Percentiles rank a stretch among this genome's conserved stretches.
phyloP scores from a whole-genome alignment of 2,888 invertebrate species.

The Ophioninae sp. region DNA sequence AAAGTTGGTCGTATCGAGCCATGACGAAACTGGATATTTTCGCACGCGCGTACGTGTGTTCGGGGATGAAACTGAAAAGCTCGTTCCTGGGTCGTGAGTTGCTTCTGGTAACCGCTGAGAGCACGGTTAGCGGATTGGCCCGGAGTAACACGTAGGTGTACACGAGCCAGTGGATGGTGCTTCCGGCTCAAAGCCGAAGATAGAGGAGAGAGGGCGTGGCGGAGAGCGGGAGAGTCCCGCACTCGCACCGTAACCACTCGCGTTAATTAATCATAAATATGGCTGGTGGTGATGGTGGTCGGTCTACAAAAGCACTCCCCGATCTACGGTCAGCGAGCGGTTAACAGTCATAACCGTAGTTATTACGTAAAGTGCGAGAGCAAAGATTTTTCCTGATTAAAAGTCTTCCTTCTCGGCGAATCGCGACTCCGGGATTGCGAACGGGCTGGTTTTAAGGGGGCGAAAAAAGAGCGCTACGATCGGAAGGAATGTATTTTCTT shows the following conservation, averaged over 20 bases:
- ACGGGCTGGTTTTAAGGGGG: no score
- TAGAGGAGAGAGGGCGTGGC: slow-evolving; percentile 25
- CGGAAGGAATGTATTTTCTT: no score
- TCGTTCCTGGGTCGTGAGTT: slow-evolving; percentile 17
- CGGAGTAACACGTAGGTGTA: slow-evolving; percentile 18
- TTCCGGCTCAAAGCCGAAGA: slow-evolving; percentile 5
- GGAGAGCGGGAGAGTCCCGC: slow-evolving; percentile 11
- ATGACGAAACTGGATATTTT: slow-evolving; percentile 29
- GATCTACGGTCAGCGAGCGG: slow-evolving; percentile 31
- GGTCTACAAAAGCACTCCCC: slow-evolving; percentile 1
- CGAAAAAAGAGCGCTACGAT: no score
- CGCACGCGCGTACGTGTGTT: not conserved
- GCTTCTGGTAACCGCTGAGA: slow-evolving; percentile 54
- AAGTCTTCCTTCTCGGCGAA: not conserved
- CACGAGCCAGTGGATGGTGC: slow-evolving; percentile 17
- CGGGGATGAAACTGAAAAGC: not conserved
- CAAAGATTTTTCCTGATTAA: slow-evolving; percentile 12
- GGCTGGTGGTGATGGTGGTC: not conserved
- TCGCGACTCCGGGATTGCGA: no score
- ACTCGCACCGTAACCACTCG: slow-evolving; percentile 49
- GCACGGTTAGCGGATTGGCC: slow-evolving; percentile 59
- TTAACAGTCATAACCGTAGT: slow-evolving; percentile 22
- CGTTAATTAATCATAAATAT: slow-evolving; percentile 60
- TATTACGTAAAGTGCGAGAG: slow-evolving; percentile 27
- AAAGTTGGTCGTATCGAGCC: slow-evolving; percentile 43